Conservation (phyloP, 2,797 vertebrate genomes). For the Peromyscus attwateri region DNA sequence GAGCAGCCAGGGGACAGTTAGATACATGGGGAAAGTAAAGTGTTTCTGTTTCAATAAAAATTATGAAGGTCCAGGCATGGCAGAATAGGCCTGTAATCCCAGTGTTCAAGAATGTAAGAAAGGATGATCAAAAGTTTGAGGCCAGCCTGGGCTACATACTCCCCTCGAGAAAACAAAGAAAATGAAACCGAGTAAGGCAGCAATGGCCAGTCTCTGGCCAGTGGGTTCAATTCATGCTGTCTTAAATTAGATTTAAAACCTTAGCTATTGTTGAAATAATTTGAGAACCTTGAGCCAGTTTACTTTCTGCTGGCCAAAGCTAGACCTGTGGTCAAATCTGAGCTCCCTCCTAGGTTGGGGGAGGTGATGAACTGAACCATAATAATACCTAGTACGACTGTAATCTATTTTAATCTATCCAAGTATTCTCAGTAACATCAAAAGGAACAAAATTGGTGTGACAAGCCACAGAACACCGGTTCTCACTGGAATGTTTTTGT, state of each 20-base stretch:
- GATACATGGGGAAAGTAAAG: not conserved
- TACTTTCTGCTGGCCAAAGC: not conserved
- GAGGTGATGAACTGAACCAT: not conserved
- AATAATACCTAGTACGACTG: not conserved
- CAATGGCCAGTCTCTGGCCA: not conserved
- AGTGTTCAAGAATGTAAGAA: not conserved
- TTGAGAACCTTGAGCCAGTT: conserved; percentile 32
- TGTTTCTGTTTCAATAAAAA: conserved; percentile 52
- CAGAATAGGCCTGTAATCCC: not conserved
- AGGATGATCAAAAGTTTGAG: not conserved
- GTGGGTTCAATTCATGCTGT: not conserved
- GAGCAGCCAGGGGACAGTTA: not conserved
- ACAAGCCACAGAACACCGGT: not conserved
- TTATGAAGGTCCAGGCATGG: not conserved
- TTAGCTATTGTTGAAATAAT: conserved; percentile 42
- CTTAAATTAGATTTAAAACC: conserved; percentile 17
- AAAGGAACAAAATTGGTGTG: not conserved
- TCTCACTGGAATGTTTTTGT: conserved; percentile 14
- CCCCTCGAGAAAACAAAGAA: not conserved
- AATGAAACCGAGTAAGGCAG: not conserved
- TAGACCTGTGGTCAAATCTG: not conserved
- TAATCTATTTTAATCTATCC: not conserved
- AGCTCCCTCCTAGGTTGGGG: not conserved
- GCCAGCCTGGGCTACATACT: not conserved
- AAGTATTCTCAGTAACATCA: not conserved